phyloP scores from a whole-genome alignment of 2,888 invertebrate species.

The Bhutanitis thaidina region DNA sequence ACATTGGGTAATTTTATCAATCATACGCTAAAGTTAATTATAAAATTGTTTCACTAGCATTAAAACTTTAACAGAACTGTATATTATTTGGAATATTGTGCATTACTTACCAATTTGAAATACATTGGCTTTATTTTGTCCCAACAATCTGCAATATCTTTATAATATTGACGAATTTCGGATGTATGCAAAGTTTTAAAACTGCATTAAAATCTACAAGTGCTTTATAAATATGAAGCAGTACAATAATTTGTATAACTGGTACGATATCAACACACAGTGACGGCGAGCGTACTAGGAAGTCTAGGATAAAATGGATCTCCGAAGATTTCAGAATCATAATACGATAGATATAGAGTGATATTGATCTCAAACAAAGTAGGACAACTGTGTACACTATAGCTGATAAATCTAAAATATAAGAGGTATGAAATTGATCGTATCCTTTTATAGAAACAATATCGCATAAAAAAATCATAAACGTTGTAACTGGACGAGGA shows the following conservation, averaged over 20 bases:
- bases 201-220: not conserved
- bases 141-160: conserved; percentile 3
- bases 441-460: not conserved
- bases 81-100: too few species aligned
- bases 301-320: too few species aligned
- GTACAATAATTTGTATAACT: not conserved
- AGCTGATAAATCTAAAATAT: not conserved
- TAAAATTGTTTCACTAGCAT: too few species aligned
- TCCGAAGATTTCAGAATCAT: too few species aligned
- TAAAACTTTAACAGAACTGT: too few species aligned
- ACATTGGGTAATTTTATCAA: too few species aligned
- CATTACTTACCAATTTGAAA: conserved; percentile 3
- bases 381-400: not conserved
- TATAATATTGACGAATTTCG: conserved; percentile 1
- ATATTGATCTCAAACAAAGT: not conserved
- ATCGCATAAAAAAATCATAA: not conserved
- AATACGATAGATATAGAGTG: too few species aligned
- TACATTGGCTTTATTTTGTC: conserved; percentile 10
- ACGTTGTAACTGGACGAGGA: not conserved
- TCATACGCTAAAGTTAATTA: too few species aligned
- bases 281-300: not conserved
- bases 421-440: not conserved
- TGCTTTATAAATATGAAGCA: not conserved
- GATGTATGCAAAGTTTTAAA: not conserved
- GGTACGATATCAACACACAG: not conserved